These are phyloP conservation scores for Puma concolor DNA, from an alignment of 2,113 vertebrate species.

Conservation along the genomic window DNA sequence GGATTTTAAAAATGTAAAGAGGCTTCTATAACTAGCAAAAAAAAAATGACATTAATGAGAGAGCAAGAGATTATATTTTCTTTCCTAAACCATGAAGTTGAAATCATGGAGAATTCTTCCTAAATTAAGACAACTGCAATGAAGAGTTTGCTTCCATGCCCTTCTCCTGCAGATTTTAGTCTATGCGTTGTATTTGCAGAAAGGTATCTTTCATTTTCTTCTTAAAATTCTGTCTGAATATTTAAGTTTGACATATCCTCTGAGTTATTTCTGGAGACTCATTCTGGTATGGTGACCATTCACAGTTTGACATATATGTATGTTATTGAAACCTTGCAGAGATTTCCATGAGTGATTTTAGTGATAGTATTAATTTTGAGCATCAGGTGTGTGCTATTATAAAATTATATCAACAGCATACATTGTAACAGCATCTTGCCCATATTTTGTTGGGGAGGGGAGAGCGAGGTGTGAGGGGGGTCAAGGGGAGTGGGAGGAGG, in stretches of 20 bases:
- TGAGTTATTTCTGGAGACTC: background rate
- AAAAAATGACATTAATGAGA: background rate
- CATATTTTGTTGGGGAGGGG: background rate
- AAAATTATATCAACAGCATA: slow-evolving; percentile 29
- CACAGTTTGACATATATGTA: background rate
- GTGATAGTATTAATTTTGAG: background rate
- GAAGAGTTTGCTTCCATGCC: background rate
- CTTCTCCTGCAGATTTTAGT: background rate
- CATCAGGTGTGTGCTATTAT: background rate
- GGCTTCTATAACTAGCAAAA: background rate
- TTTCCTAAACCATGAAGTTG: background rate
- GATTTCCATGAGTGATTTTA: slow-evolving; percentile 5
- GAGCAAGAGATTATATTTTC: slow-evolving; percentile 15
- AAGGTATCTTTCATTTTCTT: slow-evolving; percentile 14
- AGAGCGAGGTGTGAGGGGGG: background rate
- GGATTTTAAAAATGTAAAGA: slow-evolving; percentile 17
- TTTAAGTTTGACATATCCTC: background rate
- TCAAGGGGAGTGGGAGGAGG: background rate
- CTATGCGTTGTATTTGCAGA: background rate
- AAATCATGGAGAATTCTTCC: background rate
- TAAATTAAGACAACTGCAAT: background rate
- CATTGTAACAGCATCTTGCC: background rate
- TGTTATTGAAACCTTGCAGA: background rate
- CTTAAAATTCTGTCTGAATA: background rate
- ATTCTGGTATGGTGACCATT: background rate